These are phyloP conservation scores for Apodemus speciosus DNA, from an alignment of 2,113 vertebrate species.

Conservation along the genomic window DNA sequence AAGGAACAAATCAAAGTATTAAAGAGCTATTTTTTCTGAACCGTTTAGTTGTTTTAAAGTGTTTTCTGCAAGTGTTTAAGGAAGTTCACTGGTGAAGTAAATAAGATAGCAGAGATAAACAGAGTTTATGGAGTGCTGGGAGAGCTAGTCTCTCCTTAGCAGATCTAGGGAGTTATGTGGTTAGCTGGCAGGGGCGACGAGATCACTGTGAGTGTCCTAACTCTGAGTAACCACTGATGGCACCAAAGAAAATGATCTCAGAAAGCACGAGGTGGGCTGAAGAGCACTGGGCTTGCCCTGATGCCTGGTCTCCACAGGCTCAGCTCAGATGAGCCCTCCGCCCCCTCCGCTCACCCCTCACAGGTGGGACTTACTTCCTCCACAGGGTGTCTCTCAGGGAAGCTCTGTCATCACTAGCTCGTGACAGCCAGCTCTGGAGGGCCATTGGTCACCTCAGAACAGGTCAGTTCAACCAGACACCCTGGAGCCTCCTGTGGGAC, in stretches of 20 bases:
- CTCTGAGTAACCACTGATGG: not conserved
- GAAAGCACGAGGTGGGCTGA: not conserved
- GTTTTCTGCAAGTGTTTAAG: not conserved
- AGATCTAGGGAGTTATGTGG: not conserved
- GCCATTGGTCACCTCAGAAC: slow-evolving; percentile 1
- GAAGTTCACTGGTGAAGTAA: not conserved
- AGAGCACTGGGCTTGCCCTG: not conserved
- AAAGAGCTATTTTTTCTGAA: not conserved
- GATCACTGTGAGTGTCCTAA: not conserved
- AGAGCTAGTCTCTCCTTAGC: not conserved
- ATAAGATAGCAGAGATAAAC: not conserved
- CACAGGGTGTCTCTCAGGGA: not conserved
- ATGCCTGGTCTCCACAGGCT: rapidly evolving
- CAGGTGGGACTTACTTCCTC: not conserved
- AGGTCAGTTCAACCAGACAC: not conserved
- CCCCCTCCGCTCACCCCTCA: not conserved
- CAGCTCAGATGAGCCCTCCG: not conserved
- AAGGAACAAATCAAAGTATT: not conserved
- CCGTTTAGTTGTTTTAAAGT: not conserved
- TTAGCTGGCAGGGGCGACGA: not conserved
- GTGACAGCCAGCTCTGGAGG: not conserved
- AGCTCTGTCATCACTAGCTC: not conserved
- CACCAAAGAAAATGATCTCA: not conserved
- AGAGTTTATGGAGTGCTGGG: not conserved
- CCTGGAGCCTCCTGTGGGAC: not conserved